These are phyloP conservation scores for Chaetorhynchus papuensis DNA, from an alignment of 2,113 vertebrate species.

Conservation along the genomic window DNA sequence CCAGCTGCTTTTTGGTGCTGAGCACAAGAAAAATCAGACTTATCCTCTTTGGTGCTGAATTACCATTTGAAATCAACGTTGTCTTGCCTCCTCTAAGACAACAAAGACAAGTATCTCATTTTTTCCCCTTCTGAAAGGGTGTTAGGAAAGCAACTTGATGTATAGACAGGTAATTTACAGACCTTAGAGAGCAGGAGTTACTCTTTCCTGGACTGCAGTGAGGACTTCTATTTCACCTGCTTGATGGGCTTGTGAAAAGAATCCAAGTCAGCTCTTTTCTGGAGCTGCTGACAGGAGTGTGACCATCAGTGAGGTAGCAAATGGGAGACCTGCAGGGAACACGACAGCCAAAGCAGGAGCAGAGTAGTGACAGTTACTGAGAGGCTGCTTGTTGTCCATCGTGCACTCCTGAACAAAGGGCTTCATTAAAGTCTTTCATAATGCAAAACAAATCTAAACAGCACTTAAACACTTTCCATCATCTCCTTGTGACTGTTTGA, in stretches of 20 bases:
- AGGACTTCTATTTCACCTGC: not conserved
- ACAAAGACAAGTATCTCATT: not conserved
- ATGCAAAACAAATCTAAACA: not conserved
- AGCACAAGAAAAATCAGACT: not conserved
- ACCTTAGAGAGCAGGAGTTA: not conserved
- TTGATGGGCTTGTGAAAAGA: not conserved
- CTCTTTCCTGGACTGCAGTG: not conserved
- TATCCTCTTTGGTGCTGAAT: not conserved
- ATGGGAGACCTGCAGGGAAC: not conserved
- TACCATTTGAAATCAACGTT: not conserved
- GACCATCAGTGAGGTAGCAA: not conserved
- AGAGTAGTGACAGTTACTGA: not conserved
- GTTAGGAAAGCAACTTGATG: not conserved
- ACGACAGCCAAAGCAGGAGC: rapidly evolving
- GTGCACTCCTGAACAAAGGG: not conserved
- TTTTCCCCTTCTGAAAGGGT: not conserved
- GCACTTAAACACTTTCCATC: not conserved
- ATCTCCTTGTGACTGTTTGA: not conserved
- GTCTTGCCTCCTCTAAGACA: not conserved
- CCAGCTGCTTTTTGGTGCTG: not conserved
- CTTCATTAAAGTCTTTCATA: not conserved
- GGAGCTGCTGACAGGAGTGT: not conserved
- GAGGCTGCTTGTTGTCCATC: not conserved
- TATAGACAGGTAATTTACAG: not conserved
- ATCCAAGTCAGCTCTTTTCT: not conserved